Base-by-base conservation (phyloP, 2,113 vertebrate species). In the Plotosus lineatus region DNA sequence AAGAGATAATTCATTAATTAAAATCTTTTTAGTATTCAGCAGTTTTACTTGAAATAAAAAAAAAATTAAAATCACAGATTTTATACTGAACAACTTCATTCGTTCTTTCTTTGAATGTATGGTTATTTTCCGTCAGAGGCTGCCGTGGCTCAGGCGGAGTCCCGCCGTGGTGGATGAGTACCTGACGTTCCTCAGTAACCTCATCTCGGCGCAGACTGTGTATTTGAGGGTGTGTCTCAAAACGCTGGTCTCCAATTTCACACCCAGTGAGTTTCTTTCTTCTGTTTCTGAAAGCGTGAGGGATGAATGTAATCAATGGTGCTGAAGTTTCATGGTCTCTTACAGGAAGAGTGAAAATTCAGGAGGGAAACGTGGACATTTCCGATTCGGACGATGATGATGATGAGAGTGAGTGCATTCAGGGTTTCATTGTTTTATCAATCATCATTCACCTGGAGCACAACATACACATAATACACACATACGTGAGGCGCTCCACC, bases 351-450 rank as follows among this genome's bases (percentile, higher is more conserved):
- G 89, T 97, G 79, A 92, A 89, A 42, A 84, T 97, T 86, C 92
- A 91, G 81, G 97, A 98, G 85, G 97, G 93, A 28, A 95, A 95
- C 46, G 88, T 97, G 68, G 93, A 95, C 81, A 93, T 99, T 87
- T 98, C 97, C 0, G 97, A 98, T 87, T 97, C 97, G 44, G 97
- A 99, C 14, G 96, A 98, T 40, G 98, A 98, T 40, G 98, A 98
- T 79, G 95, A 97, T 84, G 97, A 98, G 77, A 93, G 98, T 99
- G 90, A 90, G 96, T 94, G 95, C 93, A 61, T 65, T n/a, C 6
- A n/a, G n/a, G n/a, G n/a, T n/a, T n/a, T n/a, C n/a, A n/a, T n/a
- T 0, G 1, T 1, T 28, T 3, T 9, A 28, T n/a, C 23, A 9
- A 19, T 21, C 50, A 7, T 4, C 50, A 51, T 7, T 21, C 53